phyloP scores from a whole-genome alignment of 2,888 invertebrate species.

The Teleogryllus oceanicus region DNA sequence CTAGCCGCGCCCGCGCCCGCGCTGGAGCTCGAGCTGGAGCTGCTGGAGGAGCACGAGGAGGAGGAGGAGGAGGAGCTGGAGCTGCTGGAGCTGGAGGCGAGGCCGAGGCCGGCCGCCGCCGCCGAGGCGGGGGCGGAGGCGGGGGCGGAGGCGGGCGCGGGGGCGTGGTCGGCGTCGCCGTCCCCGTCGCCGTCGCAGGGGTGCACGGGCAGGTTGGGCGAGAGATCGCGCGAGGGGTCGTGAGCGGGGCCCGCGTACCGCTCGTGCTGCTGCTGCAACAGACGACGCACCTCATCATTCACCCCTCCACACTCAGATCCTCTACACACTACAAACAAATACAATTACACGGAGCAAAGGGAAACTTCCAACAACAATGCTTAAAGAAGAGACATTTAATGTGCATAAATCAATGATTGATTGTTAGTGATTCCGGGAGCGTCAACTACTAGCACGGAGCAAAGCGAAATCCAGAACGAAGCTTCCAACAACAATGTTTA shows the following conservation, averaged over 20 bases:
- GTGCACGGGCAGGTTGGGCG: slow-evolving; percentile 69
- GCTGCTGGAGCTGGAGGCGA: slow-evolving; percentile 27
- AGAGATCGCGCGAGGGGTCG: slow-evolving; percentile 69
- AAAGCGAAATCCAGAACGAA: too few relatives aligned
- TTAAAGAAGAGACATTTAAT: too few relatives aligned
- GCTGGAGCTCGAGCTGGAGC: slow-evolving; percentile 26
- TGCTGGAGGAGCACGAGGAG: slow-evolving; percentile 21
- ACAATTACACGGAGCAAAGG: too few relatives aligned
- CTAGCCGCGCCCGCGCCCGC: slow-evolving; percentile 37
- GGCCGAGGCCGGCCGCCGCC: slow-evolving; percentile 40
- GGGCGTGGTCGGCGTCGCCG: slow-evolving; percentile 43
- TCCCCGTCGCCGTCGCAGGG: slow-evolving; percentile 54
- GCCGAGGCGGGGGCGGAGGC: slow-evolving; percentile 41
- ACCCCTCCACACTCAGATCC: too few relatives aligned
- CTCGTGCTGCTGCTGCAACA: slow-evolving; percentile 66
- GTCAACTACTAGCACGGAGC: too few relatives aligned
- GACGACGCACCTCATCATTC: neutral
- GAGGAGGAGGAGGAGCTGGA: slow-evolving; percentile 19
- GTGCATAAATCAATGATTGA: too few relatives aligned
- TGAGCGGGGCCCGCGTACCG: slow-evolving; percentile 55
- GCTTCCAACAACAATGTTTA: too few relatives aligned
- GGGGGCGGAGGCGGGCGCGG: slow-evolving; percentile 28
- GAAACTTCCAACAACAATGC: too few relatives aligned
- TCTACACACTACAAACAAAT: too few relatives aligned
- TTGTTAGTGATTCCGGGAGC: too few relatives aligned